Evolutionary conservation across 2,888 invertebrate species (phyloP).

Genomic region (Gasteruption jaculator): DNA sequence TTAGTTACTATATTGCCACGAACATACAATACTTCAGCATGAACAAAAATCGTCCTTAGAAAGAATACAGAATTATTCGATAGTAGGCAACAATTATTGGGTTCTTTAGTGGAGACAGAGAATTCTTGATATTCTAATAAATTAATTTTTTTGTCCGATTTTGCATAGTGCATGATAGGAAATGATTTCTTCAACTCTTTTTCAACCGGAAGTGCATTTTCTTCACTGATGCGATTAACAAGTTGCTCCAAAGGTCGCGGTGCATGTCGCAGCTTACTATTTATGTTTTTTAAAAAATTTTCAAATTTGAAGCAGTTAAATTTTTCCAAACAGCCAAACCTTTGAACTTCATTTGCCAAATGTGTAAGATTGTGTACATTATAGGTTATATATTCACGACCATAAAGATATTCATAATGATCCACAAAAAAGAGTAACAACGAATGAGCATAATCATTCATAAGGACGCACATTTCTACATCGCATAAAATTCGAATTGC

Average conservation of each 20-base stretch:
- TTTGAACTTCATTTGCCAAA: conserved; percentile 22
- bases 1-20: conserved; percentile 8
- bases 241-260: conserved; percentile 25
- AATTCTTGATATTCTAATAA: conserved; percentile 15
- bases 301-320: conserved; percentile 27
- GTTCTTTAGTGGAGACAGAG: conserved; percentile 12
- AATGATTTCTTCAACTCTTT: conserved; percentile 9
- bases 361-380: conserved; percentile 30
- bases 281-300: conserved; percentile 23
- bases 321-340: conserved; percentile 24
- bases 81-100: conserved; percentile 17
- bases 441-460: conserved; percentile 22
- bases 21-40: conserved; percentile 9
- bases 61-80: conserved; percentile 10
- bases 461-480: conserved; percentile 14
- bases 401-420: conserved; percentile 22
- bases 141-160: conserved; percentile 9
- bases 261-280: conserved; percentile 20
- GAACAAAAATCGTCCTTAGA: no score
- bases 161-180: conserved; percentile 10
- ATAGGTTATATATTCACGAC: conserved; percentile 19
- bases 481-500: conserved; percentile 26
- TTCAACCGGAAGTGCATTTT: conserved; percentile 6
- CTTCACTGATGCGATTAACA: conserved; percentile 20
- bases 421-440: conserved; percentile 27